A percentile compares a stretch with the other conserved stretches of the same genome.
phyloP scores from a whole-genome alignment of 2,113 vertebrate species.

The Heterotilapia buettikoferi region DNA sequence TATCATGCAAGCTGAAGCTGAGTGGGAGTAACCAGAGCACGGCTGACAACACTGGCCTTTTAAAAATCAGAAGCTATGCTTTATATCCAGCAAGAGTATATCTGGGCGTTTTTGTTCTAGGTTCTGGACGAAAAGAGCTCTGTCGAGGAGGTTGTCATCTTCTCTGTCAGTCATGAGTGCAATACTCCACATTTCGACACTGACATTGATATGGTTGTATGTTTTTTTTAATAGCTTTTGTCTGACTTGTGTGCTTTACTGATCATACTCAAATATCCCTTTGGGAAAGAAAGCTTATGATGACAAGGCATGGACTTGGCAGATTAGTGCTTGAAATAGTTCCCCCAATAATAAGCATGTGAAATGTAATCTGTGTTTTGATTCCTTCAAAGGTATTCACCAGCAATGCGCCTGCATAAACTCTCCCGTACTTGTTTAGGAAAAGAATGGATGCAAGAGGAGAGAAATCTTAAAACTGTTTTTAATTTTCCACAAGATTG shows the following conservation, averaged over 20 bases:
- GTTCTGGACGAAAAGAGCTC: background rate
- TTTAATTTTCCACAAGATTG: constrained; percentile 36
- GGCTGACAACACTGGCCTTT: constrained; percentile 23
- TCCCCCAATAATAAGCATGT: constrained; percentile 65
- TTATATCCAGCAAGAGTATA: background rate
- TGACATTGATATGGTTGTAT: constrained; percentile 23
- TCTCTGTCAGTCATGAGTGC: constrained; percentile 37
- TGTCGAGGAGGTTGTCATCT: constrained; percentile 21
- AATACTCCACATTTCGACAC: constrained; percentile 36
- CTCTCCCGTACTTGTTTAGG: constrained; percentile 60
- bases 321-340: constrained; percentile 60
- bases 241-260: constrained; percentile 9
- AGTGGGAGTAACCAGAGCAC: constrained; percentile 16
- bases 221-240: constrained; percentile 5
- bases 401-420: constrained; percentile 73
- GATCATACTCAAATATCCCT: constrained; percentile 30
- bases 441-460: constrained; percentile 63
- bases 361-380: constrained; percentile 65
- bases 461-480: constrained; percentile 52
- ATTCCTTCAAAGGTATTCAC: constrained; percentile 70
- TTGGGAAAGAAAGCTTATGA: constrained; percentile 37
- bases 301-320: constrained; percentile 60
- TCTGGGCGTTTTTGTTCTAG: constrained; percentile 11
- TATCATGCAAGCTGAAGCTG: background rate
- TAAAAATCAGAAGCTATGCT: background rate